Evolutionary conservation across 1,140 invertebrate species (phyloP).

Genomic region (Polypedilum vanderplanki): DNA sequence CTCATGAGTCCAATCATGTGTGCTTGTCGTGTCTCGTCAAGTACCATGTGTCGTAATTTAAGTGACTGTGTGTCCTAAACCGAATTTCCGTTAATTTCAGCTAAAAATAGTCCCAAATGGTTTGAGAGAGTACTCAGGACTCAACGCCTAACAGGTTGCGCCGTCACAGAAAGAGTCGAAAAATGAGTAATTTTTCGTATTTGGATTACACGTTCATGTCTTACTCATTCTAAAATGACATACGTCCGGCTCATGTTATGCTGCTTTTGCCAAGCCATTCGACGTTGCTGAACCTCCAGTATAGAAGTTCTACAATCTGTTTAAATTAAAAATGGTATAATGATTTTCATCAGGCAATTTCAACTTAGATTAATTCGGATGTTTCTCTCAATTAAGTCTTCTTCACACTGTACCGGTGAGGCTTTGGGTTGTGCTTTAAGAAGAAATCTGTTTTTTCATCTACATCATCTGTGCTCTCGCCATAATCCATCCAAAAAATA

Average conservation of each 20-base stretch:
- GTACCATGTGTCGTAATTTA: constrained; percentile 97
- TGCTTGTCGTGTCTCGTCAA: constrained; percentile 92
- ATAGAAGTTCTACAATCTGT: constrained; percentile 73
- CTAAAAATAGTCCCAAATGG: constrained; percentile 93
- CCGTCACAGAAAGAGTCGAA: neutral
- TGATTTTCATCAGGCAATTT: constrained; percentile 25
- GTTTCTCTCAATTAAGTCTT: neutral
- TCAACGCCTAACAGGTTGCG: constrained; percentile 92
- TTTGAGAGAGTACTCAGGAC: constrained; percentile 82
- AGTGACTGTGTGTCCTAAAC: constrained; percentile 87
- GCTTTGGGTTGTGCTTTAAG: constrained; percentile 66
- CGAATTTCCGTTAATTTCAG: constrained; percentile 74
- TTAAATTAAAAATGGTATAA: constrained; percentile 32
- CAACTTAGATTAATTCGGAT: neutral
- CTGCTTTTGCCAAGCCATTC: constrained; percentile 79
- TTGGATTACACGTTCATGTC: neutral
- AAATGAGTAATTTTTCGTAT: too few relatives aligned
- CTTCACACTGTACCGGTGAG: constrained; percentile 42
- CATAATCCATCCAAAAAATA: constrained; percentile 89
- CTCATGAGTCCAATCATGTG: constrained; percentile 86
- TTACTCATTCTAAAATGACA: constrained; percentile 81
- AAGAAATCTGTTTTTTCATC: constrained; percentile 74
- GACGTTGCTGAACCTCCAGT: constrained; percentile 83
- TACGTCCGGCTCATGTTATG: constrained; percentile 83
- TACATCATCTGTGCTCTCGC: constrained; percentile 66